phyloP scores from a whole-genome alignment of 2,797 vertebrate genomes.

The Cossypha dichroa region DNA sequence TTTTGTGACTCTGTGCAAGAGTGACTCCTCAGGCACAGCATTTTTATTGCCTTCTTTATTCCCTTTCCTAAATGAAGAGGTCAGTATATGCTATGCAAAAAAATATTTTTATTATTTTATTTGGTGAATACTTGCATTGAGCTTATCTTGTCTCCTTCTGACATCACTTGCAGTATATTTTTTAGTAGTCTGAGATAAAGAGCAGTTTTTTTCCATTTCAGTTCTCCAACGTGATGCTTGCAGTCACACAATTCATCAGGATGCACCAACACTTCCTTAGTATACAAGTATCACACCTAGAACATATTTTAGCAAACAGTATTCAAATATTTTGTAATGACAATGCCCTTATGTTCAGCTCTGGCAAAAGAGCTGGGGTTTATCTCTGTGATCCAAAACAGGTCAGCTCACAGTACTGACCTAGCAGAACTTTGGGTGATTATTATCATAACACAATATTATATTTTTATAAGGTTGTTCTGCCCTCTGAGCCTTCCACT shows the following conservation, averaged over 20 bases:
- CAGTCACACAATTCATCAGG: neutral
- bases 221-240: neutral
- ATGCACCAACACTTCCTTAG: neutral
- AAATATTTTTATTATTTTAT: neutral
- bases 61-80: neutral
- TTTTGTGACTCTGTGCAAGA: neutral
- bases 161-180: neutral
- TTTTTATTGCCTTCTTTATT: neutral
- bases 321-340: neutral
- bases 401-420: neutral
- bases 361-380: neutral
- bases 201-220: neutral
- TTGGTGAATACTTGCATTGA: neutral
- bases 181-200: neutral
- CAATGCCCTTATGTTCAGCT: neutral
- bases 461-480: conserved; percentile 4
- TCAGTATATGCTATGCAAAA: neutral
- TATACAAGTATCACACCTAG: neutral
- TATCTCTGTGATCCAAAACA: neutral
- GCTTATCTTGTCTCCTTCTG: neutral
- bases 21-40: neutral
- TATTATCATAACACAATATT: neutral
- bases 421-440: neutral
- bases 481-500: conserved; percentile 11
- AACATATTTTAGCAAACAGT: neutral